Evolutionary conservation across 1,140 invertebrate species (phyloP).

Genomic region (Ganaspis sp.): DNA sequence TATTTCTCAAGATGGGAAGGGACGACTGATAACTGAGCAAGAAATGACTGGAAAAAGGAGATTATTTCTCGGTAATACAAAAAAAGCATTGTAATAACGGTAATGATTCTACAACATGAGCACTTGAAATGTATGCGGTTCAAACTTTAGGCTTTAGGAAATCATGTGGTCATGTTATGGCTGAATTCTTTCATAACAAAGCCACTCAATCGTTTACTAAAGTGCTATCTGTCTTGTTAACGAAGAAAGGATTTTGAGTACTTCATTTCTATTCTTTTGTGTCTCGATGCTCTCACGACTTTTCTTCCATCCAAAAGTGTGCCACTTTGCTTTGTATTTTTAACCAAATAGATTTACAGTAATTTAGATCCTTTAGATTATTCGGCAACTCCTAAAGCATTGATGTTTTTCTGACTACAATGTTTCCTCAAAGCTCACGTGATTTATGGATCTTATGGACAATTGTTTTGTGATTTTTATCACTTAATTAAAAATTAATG

Average conservation of each 20-base stretch:
- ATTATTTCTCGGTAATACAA: neutral
- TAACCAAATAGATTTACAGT: slow-evolving; percentile 3
- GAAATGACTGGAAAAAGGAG: neutral
- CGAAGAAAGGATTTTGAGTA: slow-evolving; percentile 5
- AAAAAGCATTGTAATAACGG: slow-evolving; percentile 23
- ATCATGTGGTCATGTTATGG: slow-evolving; percentile 18
- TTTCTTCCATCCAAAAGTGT: slow-evolving; percentile 21
- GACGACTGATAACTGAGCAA: neutral
- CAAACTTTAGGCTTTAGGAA: neutral
- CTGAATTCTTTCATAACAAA: slow-evolving; percentile 14
- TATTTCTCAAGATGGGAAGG: slow-evolving; percentile 1
- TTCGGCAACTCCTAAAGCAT: neutral
- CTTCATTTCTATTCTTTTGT: slow-evolving; percentile 31
- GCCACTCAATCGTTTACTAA: slow-evolving; percentile 1
- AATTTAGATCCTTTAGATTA: neutral
- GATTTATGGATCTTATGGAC: neutral
- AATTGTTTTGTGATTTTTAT: too few species aligned
- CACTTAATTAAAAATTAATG: too few species aligned
- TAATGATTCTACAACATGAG: slow-evolving; percentile 1
- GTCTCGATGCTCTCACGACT: neutral
- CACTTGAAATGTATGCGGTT: neutral
- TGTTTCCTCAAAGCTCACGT: neutral
- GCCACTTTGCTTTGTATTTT: neutral
- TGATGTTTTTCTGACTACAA: too few species aligned
- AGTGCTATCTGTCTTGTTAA: neutral